Evolutionary conservation across 1,140 invertebrate genomes (phyloP), one percentile per base, ranked within the genome.

Genomic region (Pectinophora gossypiella): DNA sequence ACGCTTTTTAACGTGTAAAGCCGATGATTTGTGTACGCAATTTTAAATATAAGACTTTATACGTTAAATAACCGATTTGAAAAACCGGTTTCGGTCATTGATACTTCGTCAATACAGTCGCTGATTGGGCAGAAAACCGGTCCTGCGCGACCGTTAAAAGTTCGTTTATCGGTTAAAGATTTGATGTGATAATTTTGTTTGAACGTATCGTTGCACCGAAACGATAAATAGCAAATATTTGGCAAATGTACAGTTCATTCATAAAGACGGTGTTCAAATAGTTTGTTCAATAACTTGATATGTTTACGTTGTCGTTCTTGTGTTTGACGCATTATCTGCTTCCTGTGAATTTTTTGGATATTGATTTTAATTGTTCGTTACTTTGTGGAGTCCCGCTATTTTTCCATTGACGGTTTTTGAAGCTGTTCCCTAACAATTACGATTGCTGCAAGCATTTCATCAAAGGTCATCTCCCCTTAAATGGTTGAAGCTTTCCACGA

Each of bases 141-240:
- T 75, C 64, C 43, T 19, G 18, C 19, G 18, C 10, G 63, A 72
- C 72, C 69, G 76, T 76, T 76, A 73, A 72, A 72, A 62, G 56
- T 44, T 62, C 60, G 61, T 67, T 71, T 10, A 44, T 19, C 54
- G 58, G 51, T 40, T 52, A 54, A 56, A 66, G 57, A 56, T 57
- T 48, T 45, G 48, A 50, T 40, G 45, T 44, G 62, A 65, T 73
- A 59, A 62, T 42, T 64, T 53, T 51, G 50, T 61, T 62, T 57
- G 56, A 65, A 61, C 57, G 46, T 48, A 59, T 68, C 71, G 10
- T 73, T 56, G 64, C 70, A 48, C 54, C 43, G 61, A 48, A 20
- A 43, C 48, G 61, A 54, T 64, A 64, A 68, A 60, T 20, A 48
- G 48, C 46, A 27, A 51, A 54, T 54, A 48, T 59, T 59, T 15